A percentile compares a stretch with the other conserved stretches of the same genome.
phyloP scores from a whole-genome alignment of 2,797 vertebrate genomes.

The Neomorphus geoffroyi region DNA sequence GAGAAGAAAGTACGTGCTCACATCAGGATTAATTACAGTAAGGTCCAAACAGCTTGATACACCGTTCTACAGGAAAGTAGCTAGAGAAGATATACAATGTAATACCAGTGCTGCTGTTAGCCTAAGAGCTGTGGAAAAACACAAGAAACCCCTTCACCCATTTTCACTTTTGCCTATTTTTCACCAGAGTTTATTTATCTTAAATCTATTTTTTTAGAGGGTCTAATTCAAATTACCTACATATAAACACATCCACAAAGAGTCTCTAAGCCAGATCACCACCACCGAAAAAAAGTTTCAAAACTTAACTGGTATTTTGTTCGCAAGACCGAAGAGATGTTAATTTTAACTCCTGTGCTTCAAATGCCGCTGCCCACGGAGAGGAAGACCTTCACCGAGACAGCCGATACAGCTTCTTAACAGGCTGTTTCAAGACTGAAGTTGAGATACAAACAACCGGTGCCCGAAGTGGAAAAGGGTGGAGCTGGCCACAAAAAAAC shows the following conservation, averaged over 20 bases:
- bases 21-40: neutral
- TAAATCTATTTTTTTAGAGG: neutral
- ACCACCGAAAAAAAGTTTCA: neutral
- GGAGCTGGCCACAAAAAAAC: slow-evolving; percentile 60
- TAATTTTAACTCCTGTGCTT: neutral
- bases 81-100: neutral
- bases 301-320: slow-evolving; percentile 44
- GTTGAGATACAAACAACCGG: slow-evolving; percentile 38
- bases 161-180: neutral
- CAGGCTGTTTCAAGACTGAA: neutral
- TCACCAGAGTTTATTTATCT: neutral
- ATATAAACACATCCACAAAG: accelerated
- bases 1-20: neutral
- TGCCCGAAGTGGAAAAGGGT: slow-evolving; percentile 49
- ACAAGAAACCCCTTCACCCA: neutral
- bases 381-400: neutral
- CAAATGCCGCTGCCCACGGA: neutral
- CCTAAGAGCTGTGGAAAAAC: neutral
- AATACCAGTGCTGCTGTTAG: neutral
- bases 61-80: neutral
- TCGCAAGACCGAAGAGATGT: neutral
- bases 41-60: neutral
- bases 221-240: neutral
- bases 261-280: neutral
- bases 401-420: accelerated